Evolutionary conservation across 92 coral and sea anemone species (phyloP).

Genomic region (Pocillopora grandis): DNA sequence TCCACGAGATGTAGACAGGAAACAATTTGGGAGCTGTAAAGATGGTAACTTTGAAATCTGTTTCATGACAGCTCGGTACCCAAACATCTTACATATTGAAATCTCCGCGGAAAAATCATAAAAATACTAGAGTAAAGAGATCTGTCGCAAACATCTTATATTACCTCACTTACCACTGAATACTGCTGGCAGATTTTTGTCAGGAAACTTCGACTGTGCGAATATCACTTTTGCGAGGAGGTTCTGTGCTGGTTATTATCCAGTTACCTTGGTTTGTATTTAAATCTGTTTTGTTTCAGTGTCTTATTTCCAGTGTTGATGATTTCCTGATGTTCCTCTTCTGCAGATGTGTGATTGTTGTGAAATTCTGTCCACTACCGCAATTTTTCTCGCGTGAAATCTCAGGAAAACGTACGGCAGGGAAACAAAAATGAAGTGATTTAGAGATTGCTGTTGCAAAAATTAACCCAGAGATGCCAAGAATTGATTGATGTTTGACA

Average conservation of each 20-base stretch:
- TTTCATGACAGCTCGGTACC: no score
- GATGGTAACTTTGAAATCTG: not conserved
- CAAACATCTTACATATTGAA: no score
- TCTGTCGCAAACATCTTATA: not conserved
- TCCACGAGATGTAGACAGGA: not conserved
- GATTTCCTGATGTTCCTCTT: no score
- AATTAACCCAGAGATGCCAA: not conserved
- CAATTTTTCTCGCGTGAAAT: not conserved
- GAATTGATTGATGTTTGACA: not conserved
- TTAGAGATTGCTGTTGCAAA: not conserved
- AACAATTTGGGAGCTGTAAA: no score
- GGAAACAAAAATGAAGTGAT: not conserved
- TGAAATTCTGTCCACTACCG: not conserved
- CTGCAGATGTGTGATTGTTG: no score
- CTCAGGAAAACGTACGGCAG: not conserved
- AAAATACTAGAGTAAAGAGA: not conserved
- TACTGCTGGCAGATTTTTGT: not conserved
- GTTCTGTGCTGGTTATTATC: not conserved
- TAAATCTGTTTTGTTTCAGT: not conserved
- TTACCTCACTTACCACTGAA: constrained; percentile 8
- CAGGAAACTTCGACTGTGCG: not conserved
- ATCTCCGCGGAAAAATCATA: no score
- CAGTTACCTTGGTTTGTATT: not conserved
- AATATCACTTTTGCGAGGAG: not conserved
- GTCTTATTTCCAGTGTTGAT: no score